Evolutionary conservation across 2,797 vertebrate species (phyloP), one percentile per base, ranked within the genome.

Genomic region (Neostethus bicornis): DNA sequence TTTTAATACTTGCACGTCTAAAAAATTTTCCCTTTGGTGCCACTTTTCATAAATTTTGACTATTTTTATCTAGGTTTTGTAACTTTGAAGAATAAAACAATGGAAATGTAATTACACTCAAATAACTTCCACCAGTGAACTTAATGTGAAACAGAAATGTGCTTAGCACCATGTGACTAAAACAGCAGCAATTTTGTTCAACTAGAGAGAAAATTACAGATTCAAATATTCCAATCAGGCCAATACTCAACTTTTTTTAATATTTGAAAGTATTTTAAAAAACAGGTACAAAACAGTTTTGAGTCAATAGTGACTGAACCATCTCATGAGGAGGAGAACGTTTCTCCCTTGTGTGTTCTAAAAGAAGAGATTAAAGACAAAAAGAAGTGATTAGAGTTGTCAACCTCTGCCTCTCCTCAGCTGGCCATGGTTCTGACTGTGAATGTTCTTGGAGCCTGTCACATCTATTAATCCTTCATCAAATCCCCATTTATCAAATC

Each of bases 401-500:
- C 42, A 29, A 43, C 32, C 35, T 46, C 44, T 1, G 1, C 10
- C 26, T 46, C 23, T 51, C 25, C 47, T 49, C 19, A 21, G 51
- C 42, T 63, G 47, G 44, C 57, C 47, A 16, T 24, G 5, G 45
- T 12, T 17, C 29, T 23, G 24, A 10, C 46, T 59, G 17, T 7
- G 9, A 46, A 38, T 39, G 20, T 41, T 51, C 11, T 4, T 2
- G 35, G 17, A 44, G 39, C 45, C 32, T 14, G 7, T 13, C 34
- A 8, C 44, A 61, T n/a, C 68, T 46, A 17, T 43, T 70, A 71
- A 66, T 54, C 61, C 62, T 52, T 51, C 41, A 20, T 31, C 11
- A 31, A 31, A 31, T 61, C 70, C 60, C 80, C 65, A 52, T 83
- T 81, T 65, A 64, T 79, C 71, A 70, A 13, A 79, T 77, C 44